These are phyloP conservation scores for Xanthorhoe designata DNA, from an alignment of 2,888 invertebrate genomes.

Conservation along the genomic window DNA sequence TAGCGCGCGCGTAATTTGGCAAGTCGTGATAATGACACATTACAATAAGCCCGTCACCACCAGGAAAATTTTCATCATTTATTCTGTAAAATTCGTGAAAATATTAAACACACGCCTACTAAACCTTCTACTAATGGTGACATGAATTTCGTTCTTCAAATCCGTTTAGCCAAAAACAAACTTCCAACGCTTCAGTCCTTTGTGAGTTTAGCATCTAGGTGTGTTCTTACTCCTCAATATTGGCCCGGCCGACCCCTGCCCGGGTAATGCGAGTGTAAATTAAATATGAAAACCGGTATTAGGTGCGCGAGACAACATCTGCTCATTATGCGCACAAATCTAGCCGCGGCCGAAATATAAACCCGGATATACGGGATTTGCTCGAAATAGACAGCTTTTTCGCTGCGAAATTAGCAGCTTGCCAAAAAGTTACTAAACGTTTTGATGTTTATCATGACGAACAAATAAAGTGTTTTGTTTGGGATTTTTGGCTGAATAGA, in stretches of 20 bases:
- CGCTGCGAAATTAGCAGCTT: neutral
- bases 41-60: no score
- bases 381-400: slow-evolving; percentile 12
- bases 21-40: no score
- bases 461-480: neutral
- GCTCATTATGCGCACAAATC: slow-evolving; percentile 39
- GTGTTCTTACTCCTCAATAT: neutral
- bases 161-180: no score
- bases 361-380: slow-evolving; percentile 19
- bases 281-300: slow-evolving; percentile 50
- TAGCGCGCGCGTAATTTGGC: no score
- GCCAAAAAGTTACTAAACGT: neutral
- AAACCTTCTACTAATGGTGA: no score
- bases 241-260: slow-evolving; percentile 25
- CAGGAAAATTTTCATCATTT: no score
- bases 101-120: no score
- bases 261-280: slow-evolving; percentile 46
- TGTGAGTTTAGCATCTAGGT: slow-evolving; percentile 10
- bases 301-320: slow-evolving; percentile 43
- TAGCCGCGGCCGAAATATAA: slow-evolving; percentile 23
- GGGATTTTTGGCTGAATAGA: neutral
- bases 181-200: no score
- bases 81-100: no score
- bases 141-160: no score
- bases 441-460: neutral